phyloP scores from a whole-genome alignment of 2,113 vertebrate genomes.

The Brachypodius melanocephalos region DNA sequence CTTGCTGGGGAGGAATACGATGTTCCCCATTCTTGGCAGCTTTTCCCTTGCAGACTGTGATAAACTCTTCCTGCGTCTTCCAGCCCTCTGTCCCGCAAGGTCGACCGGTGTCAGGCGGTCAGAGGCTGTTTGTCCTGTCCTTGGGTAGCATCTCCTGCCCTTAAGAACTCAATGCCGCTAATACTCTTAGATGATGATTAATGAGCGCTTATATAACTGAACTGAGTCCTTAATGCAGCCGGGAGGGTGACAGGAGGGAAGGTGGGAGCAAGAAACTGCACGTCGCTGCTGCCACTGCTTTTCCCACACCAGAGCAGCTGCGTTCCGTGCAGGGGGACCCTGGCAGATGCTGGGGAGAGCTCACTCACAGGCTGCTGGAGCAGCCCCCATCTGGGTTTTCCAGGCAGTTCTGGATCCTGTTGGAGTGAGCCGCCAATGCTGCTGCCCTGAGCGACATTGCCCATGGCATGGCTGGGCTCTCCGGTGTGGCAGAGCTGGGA shows the following conservation, averaged over 20 bases:
- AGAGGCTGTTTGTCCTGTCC: not conserved
- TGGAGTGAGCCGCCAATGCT: accelerated
- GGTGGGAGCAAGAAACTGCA: not conserved
- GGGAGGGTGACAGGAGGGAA: not conserved
- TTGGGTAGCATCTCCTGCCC: constrained; percentile 20
- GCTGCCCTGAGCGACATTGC: not conserved
- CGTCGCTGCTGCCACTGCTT: not conserved
- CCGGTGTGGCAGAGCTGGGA: not conserved
- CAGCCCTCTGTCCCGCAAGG: not conserved
- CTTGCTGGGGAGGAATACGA: no score
- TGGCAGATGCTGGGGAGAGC: not conserved
- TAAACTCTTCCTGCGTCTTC: not conserved
- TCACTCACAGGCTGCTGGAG: not conserved
- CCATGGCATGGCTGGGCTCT: not conserved
- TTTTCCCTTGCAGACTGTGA: not conserved
- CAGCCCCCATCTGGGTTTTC: not conserved
- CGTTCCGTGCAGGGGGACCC: accelerated
- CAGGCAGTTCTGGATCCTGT: not conserved
- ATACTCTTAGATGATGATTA: constrained; percentile 36
- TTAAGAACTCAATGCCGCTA: not conserved
- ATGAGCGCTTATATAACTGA: not conserved
- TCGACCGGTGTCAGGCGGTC: not conserved
- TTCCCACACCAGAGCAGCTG: not conserved
- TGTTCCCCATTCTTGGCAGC: not conserved
- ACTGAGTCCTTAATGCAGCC: not conserved